Evolutionary conservation across 2,113 vertebrate genomes (phyloP).

Genomic region (Austrofundulus limnaeus): DNA sequence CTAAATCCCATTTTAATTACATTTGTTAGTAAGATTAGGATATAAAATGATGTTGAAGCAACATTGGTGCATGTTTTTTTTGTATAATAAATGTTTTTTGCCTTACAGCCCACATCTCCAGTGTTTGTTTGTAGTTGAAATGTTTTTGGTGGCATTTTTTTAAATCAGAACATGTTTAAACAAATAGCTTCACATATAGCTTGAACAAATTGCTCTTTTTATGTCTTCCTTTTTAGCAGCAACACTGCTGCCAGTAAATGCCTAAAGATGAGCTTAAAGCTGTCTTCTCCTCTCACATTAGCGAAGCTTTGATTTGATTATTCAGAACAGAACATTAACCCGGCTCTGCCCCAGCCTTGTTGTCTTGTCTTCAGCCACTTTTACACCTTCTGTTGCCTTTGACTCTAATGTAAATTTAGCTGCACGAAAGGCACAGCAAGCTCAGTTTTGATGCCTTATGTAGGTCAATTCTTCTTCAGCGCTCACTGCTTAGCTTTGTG

Average conservation of each 20-base stretch:
- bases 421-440: constrained; percentile 35
- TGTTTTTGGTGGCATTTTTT: constrained; percentile 29
- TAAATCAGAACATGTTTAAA: constrained; percentile 49
- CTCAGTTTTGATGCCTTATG: constrained; percentile 57
- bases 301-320: constrained; percentile 64
- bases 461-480: constrained; percentile 68
- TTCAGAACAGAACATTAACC: constrained; percentile 45
- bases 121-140: constrained; percentile 36
- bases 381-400: constrained; percentile 35
- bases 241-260: constrained; percentile 51
- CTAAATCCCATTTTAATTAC: not conserved
- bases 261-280: constrained; percentile 54
- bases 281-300: constrained; percentile 55
- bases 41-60: not conserved
- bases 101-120: constrained; percentile 1
- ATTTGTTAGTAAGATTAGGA: not conserved
- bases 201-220: constrained; percentile 56
- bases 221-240: constrained; percentile 50
- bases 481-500: constrained; percentile 42
- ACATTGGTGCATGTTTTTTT: constrained; percentile 9
- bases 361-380: constrained; percentile 31
- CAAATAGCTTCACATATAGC: constrained; percentile 36
- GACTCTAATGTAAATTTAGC: constrained; percentile 58
- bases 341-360: constrained; percentile 42
- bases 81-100: not conserved